Evolutionary conservation across 1,140 invertebrate species (phyloP), one percentile per base, ranked within the genome.

Genomic region (Papilio polyxenes): DNA sequence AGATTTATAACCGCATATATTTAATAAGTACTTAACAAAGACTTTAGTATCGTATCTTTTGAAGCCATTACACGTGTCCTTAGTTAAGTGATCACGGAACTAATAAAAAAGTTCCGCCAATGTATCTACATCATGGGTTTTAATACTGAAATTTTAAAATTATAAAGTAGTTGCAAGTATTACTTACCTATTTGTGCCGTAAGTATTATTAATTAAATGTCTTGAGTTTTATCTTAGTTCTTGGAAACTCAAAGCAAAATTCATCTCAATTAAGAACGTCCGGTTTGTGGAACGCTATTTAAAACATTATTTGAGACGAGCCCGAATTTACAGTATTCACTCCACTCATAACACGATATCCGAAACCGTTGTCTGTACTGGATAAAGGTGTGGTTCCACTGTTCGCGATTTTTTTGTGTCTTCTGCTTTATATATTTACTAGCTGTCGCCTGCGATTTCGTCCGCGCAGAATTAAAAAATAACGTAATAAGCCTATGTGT

Each of bases 41-140:
- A 15, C 13, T 69, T 69, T 72, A 37, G 5, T 72, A 10, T 65
- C 62, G 62, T 44, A 44, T 44, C 40, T 23, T 31, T 31, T 69
- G 7, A 37, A 37, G 65, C 13, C 20, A 37, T 69, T 65, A 65
- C 62, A 65, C 65, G 65, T 69, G 65, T 37, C 65, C 23, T 69
- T 23, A 40, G 11, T 40, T 62, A 56, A 56, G 53, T 56, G 5
- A 15, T 72, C 31, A 72, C 65, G 65, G 65, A 72, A 72, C 31
- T 72, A 37, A 40, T 40, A 72, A 72, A 10, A 72, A 72, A 72
- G 65, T 72, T 72, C 65, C 31, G 13, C 31, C 37, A 72, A 17
- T 65, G 62, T 65, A 65, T 15, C 65, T 72, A 40, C 65, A 37
- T 37, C 65, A 31, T 31, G 23, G 2, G 23, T n/a, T n/a, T n/a